These are phyloP conservation scores for Stercorarius parasiticus DNA, from an alignment of 2,113 vertebrate genomes.

Conservation along the genomic window DNA sequence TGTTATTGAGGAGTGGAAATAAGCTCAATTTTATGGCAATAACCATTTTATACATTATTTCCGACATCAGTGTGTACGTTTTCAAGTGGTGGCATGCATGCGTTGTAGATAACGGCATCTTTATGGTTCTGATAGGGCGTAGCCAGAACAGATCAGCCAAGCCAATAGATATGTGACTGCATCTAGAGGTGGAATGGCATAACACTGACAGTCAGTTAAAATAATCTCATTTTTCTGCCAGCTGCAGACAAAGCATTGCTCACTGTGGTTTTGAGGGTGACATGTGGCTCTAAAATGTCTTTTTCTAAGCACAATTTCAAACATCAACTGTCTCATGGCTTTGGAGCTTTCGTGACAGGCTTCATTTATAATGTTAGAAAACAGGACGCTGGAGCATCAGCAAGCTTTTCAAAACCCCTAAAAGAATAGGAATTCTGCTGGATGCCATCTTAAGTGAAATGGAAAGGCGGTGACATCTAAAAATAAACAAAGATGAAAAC, in stretches of 20 bases:
- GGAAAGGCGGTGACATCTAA: neutral
- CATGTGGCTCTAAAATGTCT: neutral
- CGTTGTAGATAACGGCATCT: neutral
- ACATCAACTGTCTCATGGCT: neutral
- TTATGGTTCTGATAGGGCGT: neutral
- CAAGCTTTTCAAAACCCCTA: neutral
- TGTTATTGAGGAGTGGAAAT: neutral
- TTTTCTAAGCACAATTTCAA: neutral
- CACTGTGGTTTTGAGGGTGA: neutral
- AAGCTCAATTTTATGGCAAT: neutral
- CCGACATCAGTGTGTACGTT: neutral
- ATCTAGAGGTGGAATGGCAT: neutral
- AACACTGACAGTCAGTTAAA: neutral
- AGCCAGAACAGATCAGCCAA: neutral
- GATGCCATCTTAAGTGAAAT: neutral
- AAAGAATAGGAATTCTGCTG: neutral
- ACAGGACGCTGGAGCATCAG: neutral
- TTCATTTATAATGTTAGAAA: neutral
- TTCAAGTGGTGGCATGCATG: neutral
- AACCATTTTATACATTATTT: neutral
- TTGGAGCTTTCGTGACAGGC: neutral
- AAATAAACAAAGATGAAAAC: neutral
- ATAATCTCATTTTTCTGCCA: neutral
- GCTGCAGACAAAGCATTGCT: neutral
- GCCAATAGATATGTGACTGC: neutral